Conservation (phyloP, 2,797 vertebrate genomes). For the Halcyon smyrnensis region DNA sequence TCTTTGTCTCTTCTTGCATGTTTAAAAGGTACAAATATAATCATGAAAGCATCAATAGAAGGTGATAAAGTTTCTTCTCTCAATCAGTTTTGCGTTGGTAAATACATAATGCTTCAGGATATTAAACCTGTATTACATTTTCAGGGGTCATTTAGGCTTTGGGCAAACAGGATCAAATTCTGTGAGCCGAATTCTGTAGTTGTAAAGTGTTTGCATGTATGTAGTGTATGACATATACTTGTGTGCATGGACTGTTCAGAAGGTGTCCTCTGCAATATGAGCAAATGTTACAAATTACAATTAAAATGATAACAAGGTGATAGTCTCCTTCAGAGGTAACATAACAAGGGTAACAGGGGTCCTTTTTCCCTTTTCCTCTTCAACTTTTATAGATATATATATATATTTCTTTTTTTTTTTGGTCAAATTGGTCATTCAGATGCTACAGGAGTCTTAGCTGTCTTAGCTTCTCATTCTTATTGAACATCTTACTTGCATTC, state of each 20-base stretch:
- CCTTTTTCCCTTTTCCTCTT: fast-evolving
- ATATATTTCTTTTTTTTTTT: background rate
- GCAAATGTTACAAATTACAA: background rate
- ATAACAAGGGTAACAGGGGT: background rate
- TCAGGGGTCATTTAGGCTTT: background rate
- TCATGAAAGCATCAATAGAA: background rate
- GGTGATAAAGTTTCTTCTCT: background rate
- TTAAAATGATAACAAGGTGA: background rate
- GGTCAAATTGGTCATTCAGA: background rate
- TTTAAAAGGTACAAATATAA: constrained; percentile 11
- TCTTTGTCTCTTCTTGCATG: background rate
- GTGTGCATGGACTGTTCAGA: background rate
- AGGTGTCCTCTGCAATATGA: background rate
- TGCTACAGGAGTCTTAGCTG: background rate
- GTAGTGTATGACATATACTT: background rate
- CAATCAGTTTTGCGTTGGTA: background rate
- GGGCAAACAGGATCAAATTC: background rate
- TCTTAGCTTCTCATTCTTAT: background rate
- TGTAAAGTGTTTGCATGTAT: background rate
- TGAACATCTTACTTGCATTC: background rate
- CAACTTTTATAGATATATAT: background rate
- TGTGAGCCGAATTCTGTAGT: background rate
- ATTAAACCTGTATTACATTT: background rate
- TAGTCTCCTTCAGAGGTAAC: background rate
- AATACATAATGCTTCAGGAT: background rate